These are phyloP conservation scores for Laothoe populi DNA, from an alignment of 2,888 invertebrate genomes.

Conservation along the genomic window DNA sequence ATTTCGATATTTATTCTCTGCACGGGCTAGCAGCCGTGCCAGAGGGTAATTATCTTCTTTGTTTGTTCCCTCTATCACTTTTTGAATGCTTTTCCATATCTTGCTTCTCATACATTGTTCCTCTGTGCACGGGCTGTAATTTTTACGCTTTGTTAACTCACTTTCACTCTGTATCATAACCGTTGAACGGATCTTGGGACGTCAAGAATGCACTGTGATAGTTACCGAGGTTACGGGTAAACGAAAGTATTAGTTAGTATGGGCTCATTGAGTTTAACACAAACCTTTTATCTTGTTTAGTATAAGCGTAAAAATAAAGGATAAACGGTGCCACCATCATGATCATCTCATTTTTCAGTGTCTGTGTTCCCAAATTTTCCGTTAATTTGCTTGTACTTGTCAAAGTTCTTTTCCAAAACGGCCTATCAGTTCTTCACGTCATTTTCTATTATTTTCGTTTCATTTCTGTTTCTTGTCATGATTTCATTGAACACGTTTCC, in stretches of 20 bases:
- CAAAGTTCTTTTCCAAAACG: constrained; percentile 84
- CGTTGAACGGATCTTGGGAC: constrained; percentile 64
- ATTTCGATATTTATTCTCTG: constrained; percentile 71
- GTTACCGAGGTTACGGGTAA: constrained; percentile 5
- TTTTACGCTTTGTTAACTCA: constrained; percentile 77
- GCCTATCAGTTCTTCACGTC: constrained; percentile 82
- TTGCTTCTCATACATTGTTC: constrained; percentile 81
- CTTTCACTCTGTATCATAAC: constrained; percentile 80
- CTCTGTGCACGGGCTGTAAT: constrained; percentile 82
- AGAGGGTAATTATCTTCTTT: constrained; percentile 71
- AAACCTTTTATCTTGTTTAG: constrained; percentile 52
- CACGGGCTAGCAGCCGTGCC: constrained; percentile 39
- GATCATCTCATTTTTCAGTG: constrained; percentile 66
- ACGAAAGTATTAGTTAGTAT: constrained; percentile 51
- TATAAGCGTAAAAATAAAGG: constrained; percentile 53
- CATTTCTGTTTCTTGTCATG: constrained; percentile 71
- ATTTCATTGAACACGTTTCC: constrained; percentile 66
- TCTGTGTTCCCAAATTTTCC: constrained; percentile 65
- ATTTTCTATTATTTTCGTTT: constrained; percentile 70
- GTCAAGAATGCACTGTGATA: constrained; percentile 73
- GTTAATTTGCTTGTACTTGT: constrained; percentile 77
- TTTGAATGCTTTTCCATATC: constrained; percentile 81
- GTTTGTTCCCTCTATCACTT: constrained; percentile 73
- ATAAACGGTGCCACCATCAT: constrained; percentile 65
- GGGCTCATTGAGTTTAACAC: constrained; percentile 63